Conservation (phyloP, 1,140 invertebrate genomes). For the Zaprionus camerounensis region DNA sequence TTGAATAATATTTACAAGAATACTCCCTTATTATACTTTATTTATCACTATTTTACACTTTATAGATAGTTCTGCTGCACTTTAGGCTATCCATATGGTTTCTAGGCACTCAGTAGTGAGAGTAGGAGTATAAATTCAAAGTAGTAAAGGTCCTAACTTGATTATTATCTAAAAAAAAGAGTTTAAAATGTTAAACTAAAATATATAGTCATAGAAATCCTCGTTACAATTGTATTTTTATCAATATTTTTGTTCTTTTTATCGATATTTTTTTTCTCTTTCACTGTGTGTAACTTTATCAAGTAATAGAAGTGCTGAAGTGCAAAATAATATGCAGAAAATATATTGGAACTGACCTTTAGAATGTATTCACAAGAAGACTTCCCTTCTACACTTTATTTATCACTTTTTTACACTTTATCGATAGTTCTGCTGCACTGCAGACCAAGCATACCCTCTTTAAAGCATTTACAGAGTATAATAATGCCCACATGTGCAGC, state of each 20-base stretch:
- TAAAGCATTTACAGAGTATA: background rate
- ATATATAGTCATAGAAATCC: too few species aligned
- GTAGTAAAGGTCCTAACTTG: too few species aligned
- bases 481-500: conserved; percentile 25
- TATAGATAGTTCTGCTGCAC: too few species aligned
- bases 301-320: background rate
- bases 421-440: background rate
- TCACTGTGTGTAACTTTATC: background rate
- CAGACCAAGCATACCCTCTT: background rate
- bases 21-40: too few species aligned
- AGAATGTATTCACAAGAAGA: background rate
- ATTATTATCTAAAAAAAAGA: background rate
- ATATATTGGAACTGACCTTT: background rate
- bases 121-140: too few species aligned
- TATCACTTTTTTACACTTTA: background rate
- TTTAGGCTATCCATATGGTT: too few species aligned
- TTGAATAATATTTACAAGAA: too few species aligned
- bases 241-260: background rate
- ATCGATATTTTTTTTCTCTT: background rate
- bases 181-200: background rate
- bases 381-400: background rate
- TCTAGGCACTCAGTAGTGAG: too few species aligned
- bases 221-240: background rate
- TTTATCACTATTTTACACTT: too few species aligned
- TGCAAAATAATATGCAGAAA: too few species aligned